A percentile compares a stretch with the other conserved stretches of the same genome.
These are phyloP conservation scores for Anoplopoma fimbria DNA, from an alignment of 2,113 vertebrate species.

Conservation along the genomic window DNA sequence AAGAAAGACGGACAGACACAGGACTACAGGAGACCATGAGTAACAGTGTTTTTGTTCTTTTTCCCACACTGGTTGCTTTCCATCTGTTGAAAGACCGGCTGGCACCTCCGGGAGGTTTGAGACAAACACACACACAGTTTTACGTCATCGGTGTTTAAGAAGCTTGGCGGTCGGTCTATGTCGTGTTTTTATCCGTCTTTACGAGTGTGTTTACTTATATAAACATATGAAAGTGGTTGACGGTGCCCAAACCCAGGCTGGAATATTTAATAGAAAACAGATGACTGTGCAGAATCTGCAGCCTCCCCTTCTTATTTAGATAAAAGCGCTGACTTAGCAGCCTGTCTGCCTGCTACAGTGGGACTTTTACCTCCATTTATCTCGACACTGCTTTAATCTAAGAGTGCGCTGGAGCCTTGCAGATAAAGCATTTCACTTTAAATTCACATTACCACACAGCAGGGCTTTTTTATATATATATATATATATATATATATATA, in stretches of 20 bases:
- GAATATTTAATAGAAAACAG: conserved; percentile 29
- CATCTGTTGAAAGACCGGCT: conserved; percentile 59
- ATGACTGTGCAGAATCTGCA: conserved; percentile 42
- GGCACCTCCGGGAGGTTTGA: conserved; percentile 52
- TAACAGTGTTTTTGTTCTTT: conserved; percentile 22
- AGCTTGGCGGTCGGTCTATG: background rate
- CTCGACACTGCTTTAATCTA: conserved; percentile 49
- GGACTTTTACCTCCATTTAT: conserved; percentile 35
- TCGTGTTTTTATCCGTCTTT: background rate
- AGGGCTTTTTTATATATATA: conserved; percentile 14
- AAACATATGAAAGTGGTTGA: conserved; percentile 19
- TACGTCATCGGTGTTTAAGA: background rate
- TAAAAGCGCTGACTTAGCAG: conserved; percentile 53
- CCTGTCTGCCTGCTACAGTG: conserved; percentile 20
- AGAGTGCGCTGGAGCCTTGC: conserved; percentile 27
- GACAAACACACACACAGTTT: background rate
- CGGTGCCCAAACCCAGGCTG: conserved; percentile 10
- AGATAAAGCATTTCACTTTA: conserved; percentile 54
- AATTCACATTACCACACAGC: conserved; percentile 17
- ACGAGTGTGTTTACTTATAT: background rate
- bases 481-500: too few relatives aligned
- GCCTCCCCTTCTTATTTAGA: conserved; percentile 20
- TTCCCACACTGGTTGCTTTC: conserved; percentile 33
- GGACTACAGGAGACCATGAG: conserved; percentile 40
- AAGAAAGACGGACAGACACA: conserved; percentile 2